Conservation (phyloP, 2,888 invertebrate genomes). For the Tolmerus cingulatus region DNA sequence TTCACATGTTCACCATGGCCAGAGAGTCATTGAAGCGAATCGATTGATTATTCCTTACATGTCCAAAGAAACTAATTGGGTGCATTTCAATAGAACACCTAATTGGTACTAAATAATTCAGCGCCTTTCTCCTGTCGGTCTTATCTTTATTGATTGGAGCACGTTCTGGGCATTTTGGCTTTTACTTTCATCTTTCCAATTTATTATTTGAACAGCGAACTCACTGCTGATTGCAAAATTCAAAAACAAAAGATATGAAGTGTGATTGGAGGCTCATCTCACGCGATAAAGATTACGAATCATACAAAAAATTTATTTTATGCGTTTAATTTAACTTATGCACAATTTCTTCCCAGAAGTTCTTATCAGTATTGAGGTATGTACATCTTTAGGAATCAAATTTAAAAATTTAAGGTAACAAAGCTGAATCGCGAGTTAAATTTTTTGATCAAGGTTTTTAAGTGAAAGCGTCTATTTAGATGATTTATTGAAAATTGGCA, state of each 20-base stretch:
- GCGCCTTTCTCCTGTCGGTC: background rate
- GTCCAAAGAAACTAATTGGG: background rate
- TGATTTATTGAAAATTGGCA: no score
- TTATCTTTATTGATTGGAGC: background rate
- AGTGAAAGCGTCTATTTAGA: no score
- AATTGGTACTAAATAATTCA: background rate
- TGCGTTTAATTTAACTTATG: no score
- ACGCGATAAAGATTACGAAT: background rate
- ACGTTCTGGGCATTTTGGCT: background rate
- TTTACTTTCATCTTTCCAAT: background rate
- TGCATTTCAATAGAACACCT: background rate
- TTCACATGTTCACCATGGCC: background rate
- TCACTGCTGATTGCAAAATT: background rate
- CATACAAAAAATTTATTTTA: background rate
- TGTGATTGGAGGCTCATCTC: no score
- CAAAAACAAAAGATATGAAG: background rate
- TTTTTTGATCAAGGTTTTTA: no score
- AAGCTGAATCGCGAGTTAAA: no score
- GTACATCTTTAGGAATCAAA: no score
- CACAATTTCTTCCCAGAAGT: background rate
- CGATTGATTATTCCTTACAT: background rate
- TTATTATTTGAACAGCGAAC: background rate
- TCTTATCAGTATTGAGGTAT: background rate
- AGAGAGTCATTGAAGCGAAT: background rate
- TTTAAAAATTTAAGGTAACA: no score